Evolutionary conservation across 2,888 invertebrate genomes (phyloP), one percentile per base, ranked within the genome.

Genomic region (Drymonia ruficornis): DNA sequence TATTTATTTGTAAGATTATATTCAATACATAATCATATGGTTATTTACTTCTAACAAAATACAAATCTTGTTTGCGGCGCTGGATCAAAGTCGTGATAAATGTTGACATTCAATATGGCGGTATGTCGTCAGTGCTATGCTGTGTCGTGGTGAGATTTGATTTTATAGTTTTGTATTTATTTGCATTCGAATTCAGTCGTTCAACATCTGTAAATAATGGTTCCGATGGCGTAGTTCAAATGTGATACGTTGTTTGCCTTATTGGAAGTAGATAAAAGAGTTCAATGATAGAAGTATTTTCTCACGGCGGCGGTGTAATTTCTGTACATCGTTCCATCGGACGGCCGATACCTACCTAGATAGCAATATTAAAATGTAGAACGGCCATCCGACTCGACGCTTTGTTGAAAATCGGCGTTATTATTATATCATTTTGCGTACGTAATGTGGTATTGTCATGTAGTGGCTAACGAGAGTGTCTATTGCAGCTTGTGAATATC

Each of bases 51-150:
- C 59, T 57, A 63, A 56, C 63, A 72, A 74, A 72, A 70, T 70
- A 70, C 43, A 43, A 47, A 47, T 64, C 61, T 67, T 65, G 68
- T 71, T 72, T 81, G 76, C 78, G 82, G 78, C 86, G 83, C 78
- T 80, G 76, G 81, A 84, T 80, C 80, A 78, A 80, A 88, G 83
- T 84, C 81, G 84, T 86, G 84, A 83, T 84, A 79, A 83, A 86
- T 89, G 91, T 95, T 96, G 96, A 96, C 96, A 96, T 96, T 96
- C 96, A 97, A 96, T 96, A 97, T 97, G 97, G 97, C 97, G 97
- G 96, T 96, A 96, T 96, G 97, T 96, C 96, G 96, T 96, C 96
- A 96, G 97, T 97, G 97, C 96, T 96, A 96, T 97, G 97, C 97
- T 97, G 97, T 97, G 96, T 97, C 96, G 97, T 97, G 97, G 97